These are phyloP conservation scores for Brachyrhaphis roseni DNA, from an alignment of 2,797 vertebrate species.

Conservation along the genomic window DNA sequence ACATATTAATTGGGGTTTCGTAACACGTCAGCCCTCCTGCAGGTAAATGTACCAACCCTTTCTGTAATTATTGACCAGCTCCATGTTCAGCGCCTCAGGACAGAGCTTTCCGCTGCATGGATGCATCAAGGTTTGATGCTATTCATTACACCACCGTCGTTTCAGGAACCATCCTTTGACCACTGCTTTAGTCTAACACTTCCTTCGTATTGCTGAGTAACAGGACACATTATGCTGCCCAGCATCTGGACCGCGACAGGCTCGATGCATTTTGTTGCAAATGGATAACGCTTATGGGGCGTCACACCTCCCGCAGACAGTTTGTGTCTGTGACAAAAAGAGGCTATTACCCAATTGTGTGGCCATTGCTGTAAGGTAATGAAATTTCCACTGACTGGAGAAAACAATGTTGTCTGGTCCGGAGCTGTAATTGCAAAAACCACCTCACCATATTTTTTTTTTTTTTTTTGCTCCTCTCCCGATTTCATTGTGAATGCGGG, in stretches of 20 bases:
- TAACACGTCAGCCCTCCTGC: conserved; percentile 33
- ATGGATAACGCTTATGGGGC: conserved; percentile 71
- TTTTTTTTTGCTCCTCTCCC: conserved; percentile 34
- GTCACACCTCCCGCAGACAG: conserved; percentile 66
- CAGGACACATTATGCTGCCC: conserved; percentile 63
- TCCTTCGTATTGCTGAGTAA: conserved; percentile 61
- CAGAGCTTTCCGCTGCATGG: conserved; percentile 53
- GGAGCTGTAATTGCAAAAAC: conserved; percentile 76
- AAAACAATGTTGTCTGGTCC: conserved; percentile 80
- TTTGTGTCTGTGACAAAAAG: conserved; percentile 75
- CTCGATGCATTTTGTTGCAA: conserved; percentile 69
- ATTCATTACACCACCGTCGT: conserved; percentile 71
- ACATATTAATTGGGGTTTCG: conserved; percentile 54
- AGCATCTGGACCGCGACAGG: conserved; percentile 52
- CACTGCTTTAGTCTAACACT: conserved; percentile 47
- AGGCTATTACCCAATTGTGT: conserved; percentile 81
- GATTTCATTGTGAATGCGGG: conserved; percentile 73
- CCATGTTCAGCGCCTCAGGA: conserved; percentile 47
- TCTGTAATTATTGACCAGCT: conserved; percentile 59
- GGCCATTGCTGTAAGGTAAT: conserved; percentile 78
- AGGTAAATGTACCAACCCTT: conserved; percentile 21
- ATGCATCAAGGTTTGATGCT: conserved; percentile 66
- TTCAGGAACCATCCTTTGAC: conserved; percentile 70
- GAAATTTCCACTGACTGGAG: conserved; percentile 83
- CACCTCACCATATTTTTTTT: conserved; percentile 52